phyloP scores from a whole-genome alignment of 2,113 vertebrate genomes.

The Zapornia atra region DNA sequence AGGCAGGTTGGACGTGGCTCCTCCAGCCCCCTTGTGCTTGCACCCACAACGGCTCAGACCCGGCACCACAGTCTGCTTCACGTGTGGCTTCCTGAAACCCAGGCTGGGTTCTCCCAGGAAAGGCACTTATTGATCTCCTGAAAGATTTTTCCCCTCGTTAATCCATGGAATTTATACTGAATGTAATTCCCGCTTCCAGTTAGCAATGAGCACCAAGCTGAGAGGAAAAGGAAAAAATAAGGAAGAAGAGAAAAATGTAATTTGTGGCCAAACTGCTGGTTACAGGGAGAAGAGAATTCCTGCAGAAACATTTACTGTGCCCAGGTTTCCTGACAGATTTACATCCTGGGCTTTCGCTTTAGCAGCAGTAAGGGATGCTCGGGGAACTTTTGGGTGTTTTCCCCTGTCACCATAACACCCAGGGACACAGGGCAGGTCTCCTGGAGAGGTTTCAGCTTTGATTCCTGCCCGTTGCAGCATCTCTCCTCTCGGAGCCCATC shows the following conservation, averaged over 20 bases:
- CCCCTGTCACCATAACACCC: accelerated
- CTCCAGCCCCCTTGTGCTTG: not conserved
- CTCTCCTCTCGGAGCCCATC: not conserved
- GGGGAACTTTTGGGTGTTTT: not conserved
- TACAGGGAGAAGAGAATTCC: not conserved
- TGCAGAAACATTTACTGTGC: not conserved
- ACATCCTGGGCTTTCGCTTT: not conserved
- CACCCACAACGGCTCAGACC: accelerated
- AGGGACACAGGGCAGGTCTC: accelerated
- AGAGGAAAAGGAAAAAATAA: not conserved
- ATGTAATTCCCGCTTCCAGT: accelerated
- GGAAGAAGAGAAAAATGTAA: not conserved
- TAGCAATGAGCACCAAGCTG: not conserved
- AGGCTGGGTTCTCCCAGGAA: not conserved
- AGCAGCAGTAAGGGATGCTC: not conserved
- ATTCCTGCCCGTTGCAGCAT: accelerated
- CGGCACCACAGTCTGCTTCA: accelerated
- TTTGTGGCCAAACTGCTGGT: not conserved
- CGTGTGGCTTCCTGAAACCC: not conserved
- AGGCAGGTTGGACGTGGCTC: accelerated
- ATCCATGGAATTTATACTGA: not conserved
- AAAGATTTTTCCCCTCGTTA: not conserved
- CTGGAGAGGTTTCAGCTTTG: not conserved
- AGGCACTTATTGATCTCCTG: not conserved
- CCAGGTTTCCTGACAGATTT: not conserved